A percentile compares a stretch with the other conserved stretches of the same genome.
Evolutionary conservation across 2,888 invertebrate genomes (phyloP).

Genomic region (Cheilosia grossa): DNA sequence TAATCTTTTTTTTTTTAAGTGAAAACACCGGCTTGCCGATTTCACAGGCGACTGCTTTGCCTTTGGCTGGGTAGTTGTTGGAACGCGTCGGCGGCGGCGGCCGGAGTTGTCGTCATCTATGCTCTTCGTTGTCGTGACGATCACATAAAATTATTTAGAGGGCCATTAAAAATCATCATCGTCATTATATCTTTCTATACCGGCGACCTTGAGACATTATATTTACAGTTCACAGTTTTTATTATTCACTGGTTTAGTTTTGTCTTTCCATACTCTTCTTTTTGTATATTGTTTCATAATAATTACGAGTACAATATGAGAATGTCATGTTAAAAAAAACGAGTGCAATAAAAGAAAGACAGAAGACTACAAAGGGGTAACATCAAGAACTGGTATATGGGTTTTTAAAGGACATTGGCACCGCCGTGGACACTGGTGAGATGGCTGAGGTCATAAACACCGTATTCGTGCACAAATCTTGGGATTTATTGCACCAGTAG

Average conservation of each 20-base stretch:
- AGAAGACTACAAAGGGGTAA: slow-evolving; percentile 39
- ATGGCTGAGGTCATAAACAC: slow-evolving; percentile 43
- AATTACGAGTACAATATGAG: slow-evolving; percentile 24
- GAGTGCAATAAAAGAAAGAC: slow-evolving; percentile 42
- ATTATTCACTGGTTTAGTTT: slow-evolving; percentile 28
- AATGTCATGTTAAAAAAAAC: slow-evolving; percentile 26
- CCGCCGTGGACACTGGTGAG: slow-evolving; percentile 19
- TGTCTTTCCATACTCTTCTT: slow-evolving; percentile 11
- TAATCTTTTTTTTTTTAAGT: background rate
- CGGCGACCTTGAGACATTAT: slow-evolving; percentile 80
- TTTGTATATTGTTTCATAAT: slow-evolving; percentile 37
- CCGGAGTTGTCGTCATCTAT: slow-evolving; percentile 11
- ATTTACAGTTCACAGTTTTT: slow-evolving; percentile 59
- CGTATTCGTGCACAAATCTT: slow-evolving; percentile 32
- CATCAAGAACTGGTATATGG: background rate
- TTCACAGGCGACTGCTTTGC: slow-evolving; percentile 26
- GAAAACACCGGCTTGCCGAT: slow-evolving; percentile 35
- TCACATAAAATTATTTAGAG: slow-evolving; percentile 82
- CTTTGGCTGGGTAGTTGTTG: slow-evolving; percentile 4
- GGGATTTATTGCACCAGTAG: slow-evolving; percentile 23
- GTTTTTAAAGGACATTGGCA: slow-evolving; percentile 32
- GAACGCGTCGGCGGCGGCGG: slow-evolving; percentile 11
- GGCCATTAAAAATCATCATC: slow-evolving; percentile 80
- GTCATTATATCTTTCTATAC: slow-evolving; percentile 80
- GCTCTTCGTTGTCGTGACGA: slow-evolving; percentile 59